Evolutionary conservation across 2,797 vertebrate genomes (phyloP).

Genomic region (Trematomus bernacchii): DNA sequence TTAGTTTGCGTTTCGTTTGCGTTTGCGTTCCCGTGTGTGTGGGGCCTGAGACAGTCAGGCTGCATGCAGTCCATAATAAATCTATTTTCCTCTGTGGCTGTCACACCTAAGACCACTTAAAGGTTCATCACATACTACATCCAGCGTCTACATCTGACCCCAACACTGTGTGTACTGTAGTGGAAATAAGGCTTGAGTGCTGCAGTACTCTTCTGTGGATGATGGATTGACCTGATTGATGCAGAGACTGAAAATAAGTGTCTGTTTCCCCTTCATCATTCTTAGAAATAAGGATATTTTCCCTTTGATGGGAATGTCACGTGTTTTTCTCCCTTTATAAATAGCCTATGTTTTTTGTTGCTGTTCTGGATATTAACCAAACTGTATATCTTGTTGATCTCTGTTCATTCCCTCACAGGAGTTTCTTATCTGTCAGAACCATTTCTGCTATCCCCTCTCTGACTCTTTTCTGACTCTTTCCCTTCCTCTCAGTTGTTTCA

Average conservation of each 20-base stretch:
- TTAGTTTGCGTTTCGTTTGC: too few species aligned
- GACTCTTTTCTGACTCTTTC: slow-evolving; percentile 2
- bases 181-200: slow-evolving; percentile 25
- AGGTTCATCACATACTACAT: slow-evolving; percentile 32
- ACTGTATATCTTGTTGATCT: too few species aligned
- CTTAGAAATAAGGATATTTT: slow-evolving; percentile 4
- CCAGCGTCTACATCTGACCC: not conserved
- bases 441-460: too few species aligned
- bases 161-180: not conserved
- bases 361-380: too few species aligned
- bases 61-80: slow-evolving; percentile 38
- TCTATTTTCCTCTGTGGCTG: slow-evolving; percentile 31
- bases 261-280: slow-evolving; percentile 20
- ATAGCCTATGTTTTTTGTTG: not conserved
- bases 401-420: too few species aligned
- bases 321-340: not conserved
- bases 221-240: slow-evolving; percentile 40
- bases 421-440: too few species aligned
- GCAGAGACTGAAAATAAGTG: slow-evolving; percentile 12
- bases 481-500: slow-evolving; percentile 32
- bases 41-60: slow-evolving; percentile 15
- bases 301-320: slow-evolving; percentile 5
- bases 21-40: not conserved
- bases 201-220: slow-evolving; percentile 19
- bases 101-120: slow-evolving; percentile 36